These are phyloP conservation scores for Oncorhynchus clarkii DNA, from an alignment of 2,113 vertebrate genomes.

Conservation along the genomic window DNA sequence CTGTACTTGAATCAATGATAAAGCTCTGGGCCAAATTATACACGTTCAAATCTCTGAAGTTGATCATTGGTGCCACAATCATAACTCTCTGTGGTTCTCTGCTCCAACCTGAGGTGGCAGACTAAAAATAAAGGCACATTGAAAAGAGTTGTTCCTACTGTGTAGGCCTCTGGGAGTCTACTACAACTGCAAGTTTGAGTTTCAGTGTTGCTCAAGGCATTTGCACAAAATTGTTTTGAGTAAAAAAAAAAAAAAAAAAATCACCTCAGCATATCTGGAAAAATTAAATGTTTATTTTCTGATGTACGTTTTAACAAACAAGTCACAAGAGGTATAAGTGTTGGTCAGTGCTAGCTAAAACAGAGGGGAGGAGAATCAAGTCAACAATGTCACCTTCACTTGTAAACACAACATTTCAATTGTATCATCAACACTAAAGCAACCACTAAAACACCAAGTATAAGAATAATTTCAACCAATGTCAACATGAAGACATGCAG, in stretches of 20 bases:
- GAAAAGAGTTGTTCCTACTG: background rate
- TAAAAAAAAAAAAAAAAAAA: too few species aligned
- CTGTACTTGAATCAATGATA: background rate
- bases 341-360: background rate
- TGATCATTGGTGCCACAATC: background rate
- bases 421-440: background rate
- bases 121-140: background rate
- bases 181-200: background rate
- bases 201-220: background rate
- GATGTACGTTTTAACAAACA: background rate
- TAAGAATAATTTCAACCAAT: background rate
- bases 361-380: background rate
- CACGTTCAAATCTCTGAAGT: background rate
- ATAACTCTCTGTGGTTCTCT: background rate
- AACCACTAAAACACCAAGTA: background rate
- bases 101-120: too few species aligned
- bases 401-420: background rate
- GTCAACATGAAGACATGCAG: background rate
- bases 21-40: background rate
- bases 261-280: background rate
- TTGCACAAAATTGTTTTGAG: background rate
- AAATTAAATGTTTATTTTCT: background rate
- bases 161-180: constrained; percentile 13
- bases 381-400: background rate
- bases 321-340: background rate